phyloP scores from a whole-genome alignment of 2,797 vertebrate genomes.

The Benthosema pterotum region DNA sequence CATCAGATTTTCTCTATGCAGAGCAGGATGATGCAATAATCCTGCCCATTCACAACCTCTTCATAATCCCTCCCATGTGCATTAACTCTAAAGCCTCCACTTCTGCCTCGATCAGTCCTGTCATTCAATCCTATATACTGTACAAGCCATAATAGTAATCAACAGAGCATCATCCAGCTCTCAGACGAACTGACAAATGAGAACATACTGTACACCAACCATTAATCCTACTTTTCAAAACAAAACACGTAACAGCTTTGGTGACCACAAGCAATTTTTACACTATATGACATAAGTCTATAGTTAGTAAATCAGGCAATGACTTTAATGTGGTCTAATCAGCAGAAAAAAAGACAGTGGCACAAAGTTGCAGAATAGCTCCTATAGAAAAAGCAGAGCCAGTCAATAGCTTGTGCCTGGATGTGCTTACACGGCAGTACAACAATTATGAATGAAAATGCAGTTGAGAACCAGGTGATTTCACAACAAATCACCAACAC shows the following conservation, averaged over 20 bases:
- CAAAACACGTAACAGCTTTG: conserved; percentile 30
- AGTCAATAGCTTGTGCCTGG: no score
- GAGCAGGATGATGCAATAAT: conserved; percentile 71
- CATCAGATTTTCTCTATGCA: conserved; percentile 48
- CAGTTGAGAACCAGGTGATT: background rate
- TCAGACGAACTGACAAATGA: conserved; percentile 21
- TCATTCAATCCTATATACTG: conserved; percentile 57
- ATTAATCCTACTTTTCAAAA: conserved; percentile 49
- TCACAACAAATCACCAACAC: background rate
- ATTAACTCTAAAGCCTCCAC: conserved; percentile 62
- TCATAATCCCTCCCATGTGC: conserved; percentile 73
- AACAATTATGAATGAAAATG: background rate
- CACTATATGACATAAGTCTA: conserved; percentile 12
- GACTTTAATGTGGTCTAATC: background rate
- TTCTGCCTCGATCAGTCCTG: conserved; percentile 51
- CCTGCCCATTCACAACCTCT: conserved; percentile 56
- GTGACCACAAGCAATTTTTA: conserved; percentile 14
- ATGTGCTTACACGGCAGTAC: no score
- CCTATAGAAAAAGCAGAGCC: background rate
- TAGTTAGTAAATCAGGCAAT: conserved; percentile 5
- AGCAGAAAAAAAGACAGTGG: background rate
- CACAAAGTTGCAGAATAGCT: background rate
- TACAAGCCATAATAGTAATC: conserved; percentile 63
- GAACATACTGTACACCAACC: conserved; percentile 39
- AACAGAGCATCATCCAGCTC: conserved; percentile 47